Evolutionary conservation across 2,888 invertebrate species (phyloP).

Genomic region (Cerastoderma edule): DNA sequence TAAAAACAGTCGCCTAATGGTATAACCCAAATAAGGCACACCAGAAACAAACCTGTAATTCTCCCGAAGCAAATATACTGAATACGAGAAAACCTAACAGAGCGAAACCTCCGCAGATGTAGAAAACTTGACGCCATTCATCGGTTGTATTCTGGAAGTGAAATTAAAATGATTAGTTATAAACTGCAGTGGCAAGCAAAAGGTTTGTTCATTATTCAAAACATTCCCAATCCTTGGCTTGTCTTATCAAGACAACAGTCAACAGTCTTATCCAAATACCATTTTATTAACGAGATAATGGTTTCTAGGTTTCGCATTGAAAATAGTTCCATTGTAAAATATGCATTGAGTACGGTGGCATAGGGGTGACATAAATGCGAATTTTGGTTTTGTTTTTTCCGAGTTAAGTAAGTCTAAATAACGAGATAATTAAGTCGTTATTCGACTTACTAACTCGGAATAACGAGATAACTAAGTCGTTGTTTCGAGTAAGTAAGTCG

Average conservation of each 20-base stretch:
- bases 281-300: too few species aligned
- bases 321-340: background rate
- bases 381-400: too few species aligned
- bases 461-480: too few species aligned
- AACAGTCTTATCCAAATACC: background rate
- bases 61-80: conserved; percentile 62
- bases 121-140: conserved; percentile 71
- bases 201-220: background rate
- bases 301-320: too few species aligned
- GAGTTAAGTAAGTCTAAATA: too few species aligned
- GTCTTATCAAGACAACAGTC: background rate
- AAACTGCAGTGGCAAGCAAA: background rate
- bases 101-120: conserved; percentile 65
- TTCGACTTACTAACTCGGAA: too few species aligned
- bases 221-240: background rate
- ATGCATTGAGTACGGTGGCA: too few species aligned
- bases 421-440: too few species aligned
- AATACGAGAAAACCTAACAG: conserved; percentile 61
- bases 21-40: background rate
- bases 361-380: too few species aligned
- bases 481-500: too few species aligned
- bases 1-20: background rate
- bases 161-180: too few species aligned
- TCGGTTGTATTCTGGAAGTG: conserved; percentile 64
- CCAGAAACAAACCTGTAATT: conserved; percentile 45